Conservation (phyloP, 2,113 vertebrate genomes). For the Ameiurus melas region DNA sequence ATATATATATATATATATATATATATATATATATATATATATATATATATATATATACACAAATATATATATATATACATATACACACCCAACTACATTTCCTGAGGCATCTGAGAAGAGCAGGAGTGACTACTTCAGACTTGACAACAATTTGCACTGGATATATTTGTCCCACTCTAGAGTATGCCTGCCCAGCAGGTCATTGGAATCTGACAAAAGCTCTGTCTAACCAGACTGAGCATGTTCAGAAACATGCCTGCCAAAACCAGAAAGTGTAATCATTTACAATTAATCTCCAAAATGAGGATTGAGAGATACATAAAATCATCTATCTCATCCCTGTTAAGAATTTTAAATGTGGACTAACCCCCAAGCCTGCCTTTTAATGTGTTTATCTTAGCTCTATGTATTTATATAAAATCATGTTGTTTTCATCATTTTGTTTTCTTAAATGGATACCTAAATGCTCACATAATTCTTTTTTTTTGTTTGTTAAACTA, state of each 20-base stretch:
- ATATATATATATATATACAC: too few species aligned
- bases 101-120: not conserved
- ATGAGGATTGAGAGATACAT: not conserved
- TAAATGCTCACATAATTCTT: not conserved
- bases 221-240: not conserved
- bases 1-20: too few species aligned
- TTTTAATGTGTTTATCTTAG: not conserved
- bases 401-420: not conserved
- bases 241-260: not conserved
- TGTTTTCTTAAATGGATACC: not conserved
- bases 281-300: not conserved
- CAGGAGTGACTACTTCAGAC: not conserved
- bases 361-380: not conserved
- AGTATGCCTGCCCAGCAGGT: not conserved
- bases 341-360: not conserved
- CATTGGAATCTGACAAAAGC: not conserved
- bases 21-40: too few species aligned
- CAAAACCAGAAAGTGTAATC: not conserved
- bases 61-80: too few species aligned
- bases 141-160: conserved; percentile 7
- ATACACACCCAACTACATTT: not conserved
- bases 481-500: not conserved
- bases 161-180: not conserved
- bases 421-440: not conserved
- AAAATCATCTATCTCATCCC: not conserved